Evolutionary conservation across 2,113 vertebrate species (phyloP), one percentile per base, ranked within the genome.

Genomic region (Paradisaea rubra): DNA sequence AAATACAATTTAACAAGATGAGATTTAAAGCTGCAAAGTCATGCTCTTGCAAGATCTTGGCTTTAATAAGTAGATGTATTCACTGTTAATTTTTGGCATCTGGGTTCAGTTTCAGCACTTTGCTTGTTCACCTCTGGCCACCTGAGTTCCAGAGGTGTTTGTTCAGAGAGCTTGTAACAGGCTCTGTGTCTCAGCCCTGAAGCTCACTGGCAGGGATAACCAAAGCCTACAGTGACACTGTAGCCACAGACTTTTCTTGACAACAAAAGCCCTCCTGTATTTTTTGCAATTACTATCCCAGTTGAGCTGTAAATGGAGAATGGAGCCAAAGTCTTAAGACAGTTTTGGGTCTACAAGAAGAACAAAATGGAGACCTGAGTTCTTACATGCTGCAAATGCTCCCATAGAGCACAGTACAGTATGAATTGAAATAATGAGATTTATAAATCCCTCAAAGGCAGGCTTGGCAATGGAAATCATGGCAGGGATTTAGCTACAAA

Each of bases 401-500:
- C 33, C 78, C 15, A 6, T 27, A 7, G 56, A 82, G 50, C 22
- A 25, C 23, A 39, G 37, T 69, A 44, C 12, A 52, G n/a, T 57
- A 30, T 35, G 71, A 91, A 69, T 28, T 50, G 92, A 88, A 95
- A 56, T 79, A 89, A 85, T 53, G 31, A 56, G 69, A 71, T 92
- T 64, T 92, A 64, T 65, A 88, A 94, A 59, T 57, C 63, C 74
- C 74, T 93, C 53, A 56, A 92, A 90, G 81, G 87, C 91, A 89
- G 80, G 28, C 74, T 85, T 91, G 70, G 70, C 78, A 89, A 33
- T 60, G 63, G 83, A 84, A 91, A 89, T 93, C 79, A 47, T 72
- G 35, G 84, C 77, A 72, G 83, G 61, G 57, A 66, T 80, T 88
- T 77, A 93, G 66, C 81, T 93, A 39, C 59, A 44, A 59, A 89